Evolutionary conservation across 1,140 invertebrate genomes (phyloP), one percentile per base, ranked within the genome.

Genomic region (Argopecten irradians): DNA sequence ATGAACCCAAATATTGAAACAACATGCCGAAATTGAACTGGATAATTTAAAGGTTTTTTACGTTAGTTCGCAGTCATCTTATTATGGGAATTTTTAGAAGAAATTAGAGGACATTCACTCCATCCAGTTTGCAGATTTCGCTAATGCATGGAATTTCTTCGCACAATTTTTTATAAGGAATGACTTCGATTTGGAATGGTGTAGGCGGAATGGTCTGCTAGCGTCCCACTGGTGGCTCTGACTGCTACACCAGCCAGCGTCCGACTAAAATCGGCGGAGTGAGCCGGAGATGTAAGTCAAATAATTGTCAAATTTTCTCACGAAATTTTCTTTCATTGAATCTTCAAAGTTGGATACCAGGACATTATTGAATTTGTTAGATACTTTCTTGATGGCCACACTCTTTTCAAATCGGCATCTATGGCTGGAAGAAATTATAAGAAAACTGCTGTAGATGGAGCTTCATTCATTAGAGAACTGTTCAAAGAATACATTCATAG

Each of bases 121-220:
- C 11, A 86, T 86, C 33, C 32, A 36, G 1, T 46, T 85, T 28
- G 1, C 0, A 7, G 83, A 85, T 43, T 88, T 88, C 14, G 11
- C 0, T 0, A 88, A 88, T 85, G 83, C 87, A 5, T 88, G 87
- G 84, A 85, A 35, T 86, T 88, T 85, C n/a, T 86, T 34, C 0
- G 7, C 13, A 0, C 33, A 84, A 2, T 39, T 39, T 84, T 22
- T 46, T 19, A 28, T 19, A 3, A 0, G 39, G 19, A 83, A 88
- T 34, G 39, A 84, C 22, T 0, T 16, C 7, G 34, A 83, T 16
- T 84, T 36, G 34, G 41, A 85, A 8, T 88, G 87, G 83, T 36
- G 39, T 35, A 14, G 82, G 55, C 3, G 34, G 1, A n/a, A 85
- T 22, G 32, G 34, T 0, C 34, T 85, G 34, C 16, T 84, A 0